phyloP scores from a whole-genome alignment of 2,888 invertebrate genomes.

The Tetragnatha montana region DNA sequence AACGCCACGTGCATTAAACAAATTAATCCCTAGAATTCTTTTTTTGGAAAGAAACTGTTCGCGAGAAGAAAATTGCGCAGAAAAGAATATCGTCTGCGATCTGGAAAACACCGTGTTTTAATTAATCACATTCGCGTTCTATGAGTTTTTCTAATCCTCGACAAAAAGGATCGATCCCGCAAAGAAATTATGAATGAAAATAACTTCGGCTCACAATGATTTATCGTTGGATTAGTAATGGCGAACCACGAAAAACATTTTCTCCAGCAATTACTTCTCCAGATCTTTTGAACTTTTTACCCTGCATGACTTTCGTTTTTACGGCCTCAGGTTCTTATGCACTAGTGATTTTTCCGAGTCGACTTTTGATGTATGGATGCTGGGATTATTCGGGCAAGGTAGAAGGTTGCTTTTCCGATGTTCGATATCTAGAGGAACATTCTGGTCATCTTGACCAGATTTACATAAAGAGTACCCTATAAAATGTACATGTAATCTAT shows the following conservation, averaged over 20 bases:
- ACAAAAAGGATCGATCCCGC: background rate
- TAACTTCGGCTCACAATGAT: background rate
- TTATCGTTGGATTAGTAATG: background rate
- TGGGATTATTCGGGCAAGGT: too few relatives aligned
- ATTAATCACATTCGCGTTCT: constrained; percentile 30
- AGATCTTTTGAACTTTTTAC: background rate
- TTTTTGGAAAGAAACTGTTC: background rate
- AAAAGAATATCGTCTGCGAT: constrained; percentile 1
- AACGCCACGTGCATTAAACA: constrained; percentile 40
- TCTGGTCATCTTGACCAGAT: too few relatives aligned
- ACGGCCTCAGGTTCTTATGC: background rate
- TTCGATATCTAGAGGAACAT: too few relatives aligned
- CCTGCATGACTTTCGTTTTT: background rate
- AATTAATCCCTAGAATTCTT: constrained; percentile 20
- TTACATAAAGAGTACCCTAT: too few relatives aligned
- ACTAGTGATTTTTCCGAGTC: background rate
- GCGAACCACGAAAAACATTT: background rate
- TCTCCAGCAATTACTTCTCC: background rate
- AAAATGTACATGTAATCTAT: too few relatives aligned
- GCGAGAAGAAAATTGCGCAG: background rate
- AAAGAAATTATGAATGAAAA: constrained; percentile 1
- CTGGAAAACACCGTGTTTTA: constrained; percentile 26
- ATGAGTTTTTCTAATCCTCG: background rate
- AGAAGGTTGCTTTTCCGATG: too few relatives aligned
- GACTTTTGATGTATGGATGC: background rate